Evolutionary conservation across 2,113 vertebrate genomes (phyloP).

Genomic region (Montifringilla adamsi): DNA sequence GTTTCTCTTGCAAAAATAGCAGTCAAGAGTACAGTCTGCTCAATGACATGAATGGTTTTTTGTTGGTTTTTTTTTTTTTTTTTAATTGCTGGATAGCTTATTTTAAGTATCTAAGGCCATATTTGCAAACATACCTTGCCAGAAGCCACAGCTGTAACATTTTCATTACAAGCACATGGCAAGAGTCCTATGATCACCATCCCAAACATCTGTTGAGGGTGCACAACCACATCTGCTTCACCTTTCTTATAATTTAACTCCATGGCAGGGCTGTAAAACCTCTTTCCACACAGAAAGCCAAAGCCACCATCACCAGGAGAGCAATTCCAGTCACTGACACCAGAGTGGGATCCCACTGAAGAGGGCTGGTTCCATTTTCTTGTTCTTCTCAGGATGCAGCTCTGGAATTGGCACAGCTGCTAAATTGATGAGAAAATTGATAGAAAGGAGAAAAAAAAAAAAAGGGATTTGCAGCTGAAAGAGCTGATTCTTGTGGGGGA

Average conservation of each 20-base stretch:
- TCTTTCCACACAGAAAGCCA: background rate
- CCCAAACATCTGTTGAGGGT: background rate
- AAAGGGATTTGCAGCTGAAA: background rate
- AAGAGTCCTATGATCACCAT: background rate
- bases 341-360: background rate
- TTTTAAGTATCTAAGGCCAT: background rate
- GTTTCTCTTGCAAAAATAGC: background rate
- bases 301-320: background rate
- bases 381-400: background rate
- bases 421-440: background rate
- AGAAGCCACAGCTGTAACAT: background rate
- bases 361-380: background rate
- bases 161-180: background rate
- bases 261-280: background rate
- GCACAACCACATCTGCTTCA: background rate
- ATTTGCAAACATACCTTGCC: background rate
- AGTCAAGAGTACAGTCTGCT: background rate
- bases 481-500: background rate
- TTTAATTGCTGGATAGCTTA: background rate
- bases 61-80: no score
- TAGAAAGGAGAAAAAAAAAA: background rate
- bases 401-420: background rate
- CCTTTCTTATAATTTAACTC: background rate
- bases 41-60: accelerated
- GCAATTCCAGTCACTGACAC: background rate